Conservation (phyloP, 2,113 vertebrate species). For the Sapayoa aenigma region DNA sequence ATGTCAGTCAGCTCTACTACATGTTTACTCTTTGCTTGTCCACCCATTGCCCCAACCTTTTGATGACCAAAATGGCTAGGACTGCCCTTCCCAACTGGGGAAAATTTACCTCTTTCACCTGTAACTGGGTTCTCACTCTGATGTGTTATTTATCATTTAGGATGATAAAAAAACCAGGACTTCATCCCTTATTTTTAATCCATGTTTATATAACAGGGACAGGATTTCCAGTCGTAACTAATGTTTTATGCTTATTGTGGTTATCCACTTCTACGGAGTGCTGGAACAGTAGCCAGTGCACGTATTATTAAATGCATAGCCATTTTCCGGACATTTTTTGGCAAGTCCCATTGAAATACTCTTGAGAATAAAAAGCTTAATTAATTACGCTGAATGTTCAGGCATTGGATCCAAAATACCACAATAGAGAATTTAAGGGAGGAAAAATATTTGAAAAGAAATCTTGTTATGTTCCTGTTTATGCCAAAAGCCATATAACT, state of each 20-base stretch:
- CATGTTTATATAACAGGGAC: fast-evolving
- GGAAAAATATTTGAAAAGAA: conserved; percentile 52
- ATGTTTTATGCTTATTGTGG: background rate
- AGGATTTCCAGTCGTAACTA: background rate
- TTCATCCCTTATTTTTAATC: background rate
- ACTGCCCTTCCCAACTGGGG: background rate
- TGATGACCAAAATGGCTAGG: background rate
- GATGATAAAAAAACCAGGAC: background rate
- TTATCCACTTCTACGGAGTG: background rate
- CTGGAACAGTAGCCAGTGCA: background rate
- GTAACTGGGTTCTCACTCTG: background rate
- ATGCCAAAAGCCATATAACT: conserved; percentile 42
- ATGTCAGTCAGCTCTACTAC: background rate
- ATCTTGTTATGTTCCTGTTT: conserved; percentile 10
- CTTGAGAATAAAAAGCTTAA: conserved; percentile 50
- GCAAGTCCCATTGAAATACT: conserved; percentile 15
- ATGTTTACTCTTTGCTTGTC: background rate
- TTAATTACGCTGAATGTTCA: conserved; percentile 37
- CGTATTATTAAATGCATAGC: background rate
- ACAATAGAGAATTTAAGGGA: conserved; percentile 35
- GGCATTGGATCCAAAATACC: conserved; percentile 20
- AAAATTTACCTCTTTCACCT: background rate
- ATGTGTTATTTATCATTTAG: background rate
- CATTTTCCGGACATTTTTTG: conserved; percentile 1
- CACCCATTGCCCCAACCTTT: background rate